Evolutionary conservation across 23 tunicate species (phyloP).

Genomic region (Styela clava): DNA sequence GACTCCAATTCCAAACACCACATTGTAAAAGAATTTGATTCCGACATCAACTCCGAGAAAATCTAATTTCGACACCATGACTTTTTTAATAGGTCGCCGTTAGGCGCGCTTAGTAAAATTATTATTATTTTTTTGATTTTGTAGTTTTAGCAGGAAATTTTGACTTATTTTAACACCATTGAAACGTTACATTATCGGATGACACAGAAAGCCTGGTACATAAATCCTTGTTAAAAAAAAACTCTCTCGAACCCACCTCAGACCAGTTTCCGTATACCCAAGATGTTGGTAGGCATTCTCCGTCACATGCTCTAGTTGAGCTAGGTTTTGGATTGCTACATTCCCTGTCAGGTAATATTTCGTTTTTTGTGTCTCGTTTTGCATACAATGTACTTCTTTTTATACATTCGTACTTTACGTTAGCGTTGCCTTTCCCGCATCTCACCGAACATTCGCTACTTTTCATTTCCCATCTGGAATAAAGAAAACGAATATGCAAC

Average conservation of each 20-base stretch:
- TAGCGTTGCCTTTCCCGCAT: constrained; percentile 57
- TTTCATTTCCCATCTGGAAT: constrained; percentile 58
- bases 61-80: no score
- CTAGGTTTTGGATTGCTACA: constrained; percentile 49
- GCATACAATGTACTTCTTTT: constrained; percentile 4
- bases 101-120: no score
- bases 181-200: no score
- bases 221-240: no score
- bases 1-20: no score
- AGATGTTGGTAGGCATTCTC: constrained; percentile 57
- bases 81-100: no score
- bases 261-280: constrained; percentile 82
- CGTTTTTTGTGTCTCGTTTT: not conserved
- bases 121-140: no score
- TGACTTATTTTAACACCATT: no score
- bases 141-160: no score
- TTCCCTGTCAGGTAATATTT: constrained; percentile 15
- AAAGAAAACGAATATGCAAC: not conserved
- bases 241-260: constrained; percentile 48
- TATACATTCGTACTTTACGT: constrained; percentile 35
- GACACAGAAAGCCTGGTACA: no score
- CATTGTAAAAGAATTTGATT: no score
- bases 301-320: constrained; percentile 42
- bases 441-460: constrained; percentile 53
- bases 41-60: no score